Conservation (phyloP, 2,888 invertebrate genomes). For the Drosophila putrida region DNA sequence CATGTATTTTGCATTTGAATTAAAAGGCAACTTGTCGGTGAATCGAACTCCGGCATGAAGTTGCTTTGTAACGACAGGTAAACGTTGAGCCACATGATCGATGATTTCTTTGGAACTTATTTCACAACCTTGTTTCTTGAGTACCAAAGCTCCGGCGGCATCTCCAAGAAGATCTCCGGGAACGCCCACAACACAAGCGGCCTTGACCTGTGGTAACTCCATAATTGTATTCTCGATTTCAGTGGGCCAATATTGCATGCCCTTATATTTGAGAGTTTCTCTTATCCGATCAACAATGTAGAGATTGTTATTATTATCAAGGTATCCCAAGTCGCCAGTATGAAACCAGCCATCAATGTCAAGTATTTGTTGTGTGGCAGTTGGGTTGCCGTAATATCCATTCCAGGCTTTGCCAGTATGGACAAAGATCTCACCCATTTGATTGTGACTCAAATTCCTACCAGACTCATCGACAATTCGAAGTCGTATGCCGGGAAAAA, state of each 20-base stretch:
- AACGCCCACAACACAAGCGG: conserved; percentile 70
- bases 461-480: conserved; percentile 75
- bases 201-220: conserved; percentile 67
- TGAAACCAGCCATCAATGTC: conserved; percentile 78
- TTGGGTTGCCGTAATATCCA: conserved; percentile 78
- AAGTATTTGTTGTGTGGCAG: conserved; percentile 56
- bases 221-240: conserved; percentile 76
- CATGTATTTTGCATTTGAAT: conserved; percentile 72
- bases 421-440: conserved; percentile 76
- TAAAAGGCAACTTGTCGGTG: conserved; percentile 69
- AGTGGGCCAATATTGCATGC: conserved; percentile 64
- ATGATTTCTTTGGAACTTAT: conserved; percentile 46
- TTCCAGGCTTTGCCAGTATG: conserved; percentile 61
- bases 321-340: conserved; percentile 82
- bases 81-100: conserved; percentile 52
- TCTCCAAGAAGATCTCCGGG: conserved; percentile 51
- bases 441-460: conserved; percentile 56
- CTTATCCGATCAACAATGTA: conserved; percentile 79
- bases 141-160: conserved; percentile 50
- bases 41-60: conserved; percentile 75
- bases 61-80: conserved; percentile 46
- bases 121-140: conserved; percentile 17
- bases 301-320: conserved; percentile 74
- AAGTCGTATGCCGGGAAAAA: conserved; percentile 50
- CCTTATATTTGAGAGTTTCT: conserved; percentile 75